phyloP scores from a whole-genome alignment of 2,888 invertebrate species.

The Escarpia spicata region DNA sequence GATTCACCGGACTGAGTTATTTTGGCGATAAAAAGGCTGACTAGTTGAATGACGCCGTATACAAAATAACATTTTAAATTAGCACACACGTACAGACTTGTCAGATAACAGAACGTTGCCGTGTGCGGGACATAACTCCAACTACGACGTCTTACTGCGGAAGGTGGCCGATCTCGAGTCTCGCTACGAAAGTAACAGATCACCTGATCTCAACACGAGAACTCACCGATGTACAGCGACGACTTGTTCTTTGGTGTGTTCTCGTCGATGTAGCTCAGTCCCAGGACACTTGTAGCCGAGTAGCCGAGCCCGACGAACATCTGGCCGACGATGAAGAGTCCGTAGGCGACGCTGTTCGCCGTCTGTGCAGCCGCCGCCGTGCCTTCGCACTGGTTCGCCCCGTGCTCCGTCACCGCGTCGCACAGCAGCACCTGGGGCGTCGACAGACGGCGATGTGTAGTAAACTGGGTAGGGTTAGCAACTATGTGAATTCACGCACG shows the following conservation, averaged over 20 bases:
- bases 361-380: background rate
- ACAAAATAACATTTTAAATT: too few relatives aligned
- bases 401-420: background rate
- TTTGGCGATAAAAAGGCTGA: too few relatives aligned
- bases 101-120: too few relatives aligned
- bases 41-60: too few relatives aligned
- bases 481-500: too few relatives aligned
- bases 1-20: too few relatives aligned
- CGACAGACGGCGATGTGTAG: too few relatives aligned
- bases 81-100: too few relatives aligned
- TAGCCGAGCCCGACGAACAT: conserved; percentile 37
- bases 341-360: conserved; percentile 29
- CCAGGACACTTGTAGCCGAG: conserved; percentile 47
- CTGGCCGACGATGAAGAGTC: conserved; percentile 35
- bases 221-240: conserved; percentile 51
- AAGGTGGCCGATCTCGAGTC: background rate
- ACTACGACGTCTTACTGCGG: background rate
- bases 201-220: background rate
- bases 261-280: conserved; percentile 54
- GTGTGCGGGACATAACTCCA: too few relatives aligned
- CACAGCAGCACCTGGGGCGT: background rate
- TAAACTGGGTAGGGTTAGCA: too few relatives aligned
- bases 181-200: background rate
- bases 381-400: background rate
- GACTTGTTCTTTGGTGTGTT: conserved; percentile 47